Percentiles rank a stretch among this genome's conserved stretches.
Evolutionary conservation across 1,140 invertebrate genomes (phyloP).

Genomic region (Zophobas morio): DNA sequence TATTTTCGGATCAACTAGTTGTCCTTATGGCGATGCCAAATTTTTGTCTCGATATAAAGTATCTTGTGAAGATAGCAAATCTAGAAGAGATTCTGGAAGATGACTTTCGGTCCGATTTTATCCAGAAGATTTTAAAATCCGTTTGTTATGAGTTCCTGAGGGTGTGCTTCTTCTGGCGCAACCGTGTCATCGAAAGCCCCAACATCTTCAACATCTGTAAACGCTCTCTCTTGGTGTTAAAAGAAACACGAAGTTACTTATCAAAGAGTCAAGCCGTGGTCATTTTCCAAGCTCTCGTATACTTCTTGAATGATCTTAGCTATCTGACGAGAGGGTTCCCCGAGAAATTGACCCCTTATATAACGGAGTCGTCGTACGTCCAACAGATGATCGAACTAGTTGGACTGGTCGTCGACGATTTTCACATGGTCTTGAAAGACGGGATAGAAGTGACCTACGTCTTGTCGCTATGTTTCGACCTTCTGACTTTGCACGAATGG

Average conservation of each 20-base stretch:
- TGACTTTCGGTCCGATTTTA: background rate
- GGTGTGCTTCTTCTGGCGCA: background rate
- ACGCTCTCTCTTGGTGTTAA: no score
- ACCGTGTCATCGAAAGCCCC: background rate
- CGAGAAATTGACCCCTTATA: background rate
- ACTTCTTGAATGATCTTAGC: background rate
- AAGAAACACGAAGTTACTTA: no score
- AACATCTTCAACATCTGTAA: background rate
- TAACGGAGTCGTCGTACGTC: conserved; percentile 62
- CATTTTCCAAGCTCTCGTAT: background rate
- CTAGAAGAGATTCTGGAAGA: background rate
- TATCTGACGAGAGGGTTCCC: background rate
- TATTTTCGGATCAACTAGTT: background rate
- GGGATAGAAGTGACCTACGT: conserved; percentile 76
- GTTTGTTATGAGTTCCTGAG: background rate
- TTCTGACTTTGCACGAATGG: conserved; percentile 65
- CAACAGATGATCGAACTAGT: conserved; percentile 74
- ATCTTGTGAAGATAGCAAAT: background rate
- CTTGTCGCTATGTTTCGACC: conserved; percentile 63
- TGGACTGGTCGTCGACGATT: conserved; percentile 75
- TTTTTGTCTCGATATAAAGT: background rate
- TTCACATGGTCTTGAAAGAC: conserved; percentile 80
- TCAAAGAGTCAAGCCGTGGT: no score
- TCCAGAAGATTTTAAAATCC: background rate
- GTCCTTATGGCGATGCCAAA: background rate